Percentiles rank a stretch among this genome's conserved stretches.
Conservation (phyloP, 2,113 vertebrate species). For the Dunckerocampus dactyliophorus region DNA sequence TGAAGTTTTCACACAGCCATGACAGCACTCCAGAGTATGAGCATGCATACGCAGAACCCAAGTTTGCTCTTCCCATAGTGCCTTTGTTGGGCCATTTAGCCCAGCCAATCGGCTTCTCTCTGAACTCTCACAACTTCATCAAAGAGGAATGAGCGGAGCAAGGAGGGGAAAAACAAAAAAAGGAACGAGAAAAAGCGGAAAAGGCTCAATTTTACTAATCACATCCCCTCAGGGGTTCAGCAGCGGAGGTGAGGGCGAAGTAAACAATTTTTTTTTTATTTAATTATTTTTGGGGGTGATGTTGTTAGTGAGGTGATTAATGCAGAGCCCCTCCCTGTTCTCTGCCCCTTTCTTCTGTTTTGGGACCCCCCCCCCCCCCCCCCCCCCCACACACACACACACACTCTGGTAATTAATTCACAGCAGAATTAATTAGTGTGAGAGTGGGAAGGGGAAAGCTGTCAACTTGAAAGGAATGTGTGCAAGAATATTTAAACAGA, state of each 20-base stretch:
- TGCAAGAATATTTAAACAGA: constrained; percentile 30
- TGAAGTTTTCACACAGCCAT: constrained; percentile 30
- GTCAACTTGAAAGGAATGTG: constrained; percentile 19
- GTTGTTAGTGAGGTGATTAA: constrained; percentile 59
- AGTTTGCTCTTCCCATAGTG: constrained; percentile 68
- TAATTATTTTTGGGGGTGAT: constrained; percentile 49
- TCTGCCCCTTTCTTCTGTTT: constrained; percentile 46
- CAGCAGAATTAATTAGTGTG: constrained; percentile 64
- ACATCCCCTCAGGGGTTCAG: constrained; percentile 52
- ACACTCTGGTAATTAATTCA: constrained; percentile 61
- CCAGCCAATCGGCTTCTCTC: constrained; percentile 48
- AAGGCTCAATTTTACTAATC: constrained; percentile 52
- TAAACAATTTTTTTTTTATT: constrained; percentile 68
- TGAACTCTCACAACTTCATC: constrained; percentile 69
- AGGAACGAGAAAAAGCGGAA: constrained; percentile 16
- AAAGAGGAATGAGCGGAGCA: constrained; percentile 57
- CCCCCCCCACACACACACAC: too few species aligned
- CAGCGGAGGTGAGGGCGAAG: constrained; percentile 63
- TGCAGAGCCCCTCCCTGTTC: constrained; percentile 48
- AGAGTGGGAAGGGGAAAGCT: background rate
- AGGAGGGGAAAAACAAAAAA: constrained; percentile 40
- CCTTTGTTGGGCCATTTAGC: constrained; percentile 55
- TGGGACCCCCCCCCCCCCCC: constrained; percentile 45
- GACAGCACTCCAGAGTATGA: constrained; percentile 35
- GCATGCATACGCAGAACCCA: background rate